Conservation (phyloP, 2,888 invertebrate species). For the Diarsia dahlii region DNA sequence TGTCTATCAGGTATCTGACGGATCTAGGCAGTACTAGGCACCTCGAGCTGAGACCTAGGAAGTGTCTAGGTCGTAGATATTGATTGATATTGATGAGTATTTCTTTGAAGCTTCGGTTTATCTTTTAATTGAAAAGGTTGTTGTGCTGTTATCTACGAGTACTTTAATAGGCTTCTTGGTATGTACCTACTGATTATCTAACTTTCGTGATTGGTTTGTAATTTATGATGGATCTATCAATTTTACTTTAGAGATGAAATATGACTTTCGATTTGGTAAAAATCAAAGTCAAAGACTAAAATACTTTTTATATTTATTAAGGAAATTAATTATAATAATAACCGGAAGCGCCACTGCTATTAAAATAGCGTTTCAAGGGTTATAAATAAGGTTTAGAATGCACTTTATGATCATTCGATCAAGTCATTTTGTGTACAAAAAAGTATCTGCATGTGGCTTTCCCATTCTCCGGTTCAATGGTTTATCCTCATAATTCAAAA, state of each 20-base stretch:
- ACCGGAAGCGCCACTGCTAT: neutral
- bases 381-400: neutral
- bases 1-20: conserved; percentile 10
- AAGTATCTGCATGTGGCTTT: conserved; percentile 3
- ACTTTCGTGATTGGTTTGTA: neutral
- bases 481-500: conserved; percentile 27
- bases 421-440: neutral
- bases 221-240: neutral
- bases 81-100: conserved; percentile 48
- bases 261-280: neutral
- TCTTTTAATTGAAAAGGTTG: neutral
- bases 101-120: neutral
- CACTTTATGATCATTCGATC: neutral
- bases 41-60: conserved; percentile 29
- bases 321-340: neutral
- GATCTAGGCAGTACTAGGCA: conserved; percentile 28
- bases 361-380: neutral
- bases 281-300: neutral
- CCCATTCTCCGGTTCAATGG: neutral
- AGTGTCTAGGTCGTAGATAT: conserved; percentile 21
- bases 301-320: neutral
- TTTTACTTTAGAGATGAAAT: conserved; percentile 12
- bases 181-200: neutral
- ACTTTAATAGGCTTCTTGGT: conserved; percentile 14
- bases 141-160: neutral